Base-by-base conservation (phyloP, 2,888 invertebrate species). In the Busseola fusca region DNA sequence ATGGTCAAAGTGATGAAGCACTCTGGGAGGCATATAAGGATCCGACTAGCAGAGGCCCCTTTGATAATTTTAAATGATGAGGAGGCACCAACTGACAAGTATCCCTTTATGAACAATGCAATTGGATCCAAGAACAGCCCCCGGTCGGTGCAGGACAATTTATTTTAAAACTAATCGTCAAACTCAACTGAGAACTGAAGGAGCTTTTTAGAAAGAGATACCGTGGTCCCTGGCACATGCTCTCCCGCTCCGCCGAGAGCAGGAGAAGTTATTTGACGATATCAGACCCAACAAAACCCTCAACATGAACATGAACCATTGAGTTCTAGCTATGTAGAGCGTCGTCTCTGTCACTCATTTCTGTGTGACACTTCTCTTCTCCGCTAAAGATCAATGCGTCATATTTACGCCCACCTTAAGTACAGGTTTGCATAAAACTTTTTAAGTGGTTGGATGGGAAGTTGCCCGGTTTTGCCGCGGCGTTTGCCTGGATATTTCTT, bases 381-480 rank as follows among this genome's bases (percentile, higher is more conserved):
- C 16, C n/a, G 16, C 1, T 27, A 21, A 72, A 27, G 21, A 37
- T 27, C 27, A n/a, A 69, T 16, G 21, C 40, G 34, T 57, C 73
- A 72, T 78, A 72, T 73, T 52, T 59, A 52, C 58, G 45, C 25
- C 27, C 42, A 58, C 27, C 21, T 30, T 10, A 18, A 18, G 57
- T 82, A 82, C 76, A 86, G 83, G 84, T 86, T 86, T 84, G 80
- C 71, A 67, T 80, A 79, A 85, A 88, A 86, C 64, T 87, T 88
- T 86, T 66, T 86, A 87, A 89, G 86, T 84, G 83, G 84, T 64
- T 27, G 65, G 85, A 78, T 79, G 82, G 71, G 84, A 88, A 87
- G 82, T 67, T 70, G 50, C 54, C 67, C 63, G 71, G 60, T 52
- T 40, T 62, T 66, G n/a, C 72, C 72, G 42, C 57, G 69, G 81